These are phyloP conservation scores for Mamestra brassicae DNA, from an alignment of 2,888 invertebrate genomes.

Conservation along the genomic window DNA sequence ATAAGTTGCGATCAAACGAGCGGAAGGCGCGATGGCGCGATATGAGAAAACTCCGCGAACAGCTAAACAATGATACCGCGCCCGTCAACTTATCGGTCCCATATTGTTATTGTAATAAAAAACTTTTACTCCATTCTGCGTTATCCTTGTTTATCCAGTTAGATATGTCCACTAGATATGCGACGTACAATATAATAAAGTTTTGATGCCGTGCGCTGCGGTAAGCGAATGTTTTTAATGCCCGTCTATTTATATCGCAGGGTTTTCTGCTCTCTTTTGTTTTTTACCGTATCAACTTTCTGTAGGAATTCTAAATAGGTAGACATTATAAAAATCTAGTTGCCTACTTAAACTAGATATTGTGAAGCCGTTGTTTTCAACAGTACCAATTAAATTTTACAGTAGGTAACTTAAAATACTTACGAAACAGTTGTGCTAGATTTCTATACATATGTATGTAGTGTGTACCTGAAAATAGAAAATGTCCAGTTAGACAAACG, in stretches of 20 bases:
- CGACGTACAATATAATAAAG: constrained; percentile 45
- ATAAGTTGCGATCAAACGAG: constrained; percentile 75
- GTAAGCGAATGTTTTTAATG: constrained; percentile 33
- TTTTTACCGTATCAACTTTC: not conserved
- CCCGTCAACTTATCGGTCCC: constrained; percentile 75
- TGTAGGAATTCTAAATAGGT: not conserved
- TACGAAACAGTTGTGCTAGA: constrained; percentile 33
- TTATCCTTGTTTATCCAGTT: constrained; percentile 65
- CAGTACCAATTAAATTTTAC: constrained; percentile 3
- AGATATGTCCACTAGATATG: constrained; percentile 52
- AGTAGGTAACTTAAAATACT: constrained; percentile 45
- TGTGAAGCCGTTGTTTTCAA: not conserved
- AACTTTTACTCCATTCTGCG: constrained; percentile 72
- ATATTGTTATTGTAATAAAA: constrained; percentile 81
- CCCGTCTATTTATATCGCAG: constrained; percentile 19
- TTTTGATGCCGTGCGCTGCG: constrained; percentile 38
- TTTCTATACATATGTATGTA: not conserved
- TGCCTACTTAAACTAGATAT: too few species aligned
- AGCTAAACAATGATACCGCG: constrained; percentile 76
- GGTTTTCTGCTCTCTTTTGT: constrained; percentile 9
- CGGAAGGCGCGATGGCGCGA: constrained; percentile 79
- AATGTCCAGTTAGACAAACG: constrained; percentile 44
- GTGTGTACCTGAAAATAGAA: constrained; percentile 47
- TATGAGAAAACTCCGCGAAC: constrained; percentile 83
- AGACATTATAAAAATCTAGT: not conserved